These are phyloP conservation scores for Drosophila tanythrix DNA, from an alignment of 2,888 invertebrate genomes.

Conservation along the genomic window DNA sequence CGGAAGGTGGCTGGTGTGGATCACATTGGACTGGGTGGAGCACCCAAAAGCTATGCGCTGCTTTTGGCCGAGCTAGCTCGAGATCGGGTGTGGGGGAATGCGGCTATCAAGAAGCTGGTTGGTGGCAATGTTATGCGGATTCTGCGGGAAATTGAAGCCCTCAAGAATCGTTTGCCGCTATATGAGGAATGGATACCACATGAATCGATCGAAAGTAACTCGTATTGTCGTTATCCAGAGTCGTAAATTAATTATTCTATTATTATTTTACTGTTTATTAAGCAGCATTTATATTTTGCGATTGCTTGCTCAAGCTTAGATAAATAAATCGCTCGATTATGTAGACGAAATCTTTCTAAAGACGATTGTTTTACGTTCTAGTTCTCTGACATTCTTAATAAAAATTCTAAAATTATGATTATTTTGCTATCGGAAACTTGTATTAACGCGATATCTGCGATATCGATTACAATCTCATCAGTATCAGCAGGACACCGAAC, in stretches of 20 bases:
- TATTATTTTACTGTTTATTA: constrained; percentile 1
- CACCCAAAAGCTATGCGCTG: constrained; percentile 86
- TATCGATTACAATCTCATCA: not conserved
- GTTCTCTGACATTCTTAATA: not conserved
- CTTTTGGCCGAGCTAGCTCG: constrained; percentile 87
- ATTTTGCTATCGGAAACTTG: not conserved
- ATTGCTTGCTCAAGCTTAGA: constrained; percentile 27
- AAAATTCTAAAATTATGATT: not conserved
- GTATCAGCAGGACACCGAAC: not conserved
- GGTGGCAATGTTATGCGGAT: constrained; percentile 87
- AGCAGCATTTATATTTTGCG: constrained; percentile 8
- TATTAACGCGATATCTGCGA: not conserved
- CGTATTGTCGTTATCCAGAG: constrained; percentile 86
- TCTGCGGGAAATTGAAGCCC: constrained; percentile 85
- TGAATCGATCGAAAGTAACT: constrained; percentile 86
- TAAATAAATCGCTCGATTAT: constrained; percentile 42
- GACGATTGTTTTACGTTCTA: not conserved
- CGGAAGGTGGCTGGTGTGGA: constrained; percentile 88
- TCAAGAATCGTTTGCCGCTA: constrained; percentile 85
- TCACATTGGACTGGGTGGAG: constrained; percentile 88
- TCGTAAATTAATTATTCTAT: constrained; percentile 70
- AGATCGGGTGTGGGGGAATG: constrained; percentile 87
- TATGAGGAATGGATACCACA: constrained; percentile 87
- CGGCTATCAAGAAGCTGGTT: constrained; percentile 87
- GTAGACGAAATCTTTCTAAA: constrained; percentile 10